Conservation (phyloP, 2,113 vertebrate species). For the Misgurnus anguillicaudatus region DNA sequence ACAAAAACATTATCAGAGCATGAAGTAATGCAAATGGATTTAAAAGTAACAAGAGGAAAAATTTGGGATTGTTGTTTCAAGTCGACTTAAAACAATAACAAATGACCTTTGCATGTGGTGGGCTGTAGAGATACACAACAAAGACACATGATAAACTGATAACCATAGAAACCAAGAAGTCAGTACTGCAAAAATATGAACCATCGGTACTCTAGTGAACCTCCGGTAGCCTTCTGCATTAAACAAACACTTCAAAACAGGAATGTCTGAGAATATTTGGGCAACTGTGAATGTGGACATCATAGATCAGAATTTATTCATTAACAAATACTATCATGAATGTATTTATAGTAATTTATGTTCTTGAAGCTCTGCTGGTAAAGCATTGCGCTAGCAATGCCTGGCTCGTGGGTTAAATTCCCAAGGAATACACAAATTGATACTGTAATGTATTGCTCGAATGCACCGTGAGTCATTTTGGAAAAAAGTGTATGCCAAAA, state of each 20-base stretch:
- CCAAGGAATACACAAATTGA: too few relatives aligned
- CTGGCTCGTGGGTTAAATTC: too few relatives aligned
- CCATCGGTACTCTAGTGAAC: not conserved
- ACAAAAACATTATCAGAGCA: not conserved
- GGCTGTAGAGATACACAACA: slow-evolving; percentile 8
- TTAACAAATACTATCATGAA: not conserved
- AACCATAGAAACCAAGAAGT: slow-evolving; percentile 8
- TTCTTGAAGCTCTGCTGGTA: too few relatives aligned
- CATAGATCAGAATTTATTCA: not conserved
- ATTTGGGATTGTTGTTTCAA: not conserved
- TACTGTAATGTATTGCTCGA: too few relatives aligned
- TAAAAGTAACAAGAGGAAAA: not conserved
- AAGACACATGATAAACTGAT: not conserved
- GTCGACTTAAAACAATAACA: slow-evolving; percentile 16
- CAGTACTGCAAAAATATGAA: not conserved
- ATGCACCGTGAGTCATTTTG: too few relatives aligned
- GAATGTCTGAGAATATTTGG: not conserved
- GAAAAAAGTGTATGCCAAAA: too few relatives aligned
- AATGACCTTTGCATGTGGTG: slow-evolving; percentile 28
- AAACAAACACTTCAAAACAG: not conserved
- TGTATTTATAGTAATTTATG: too few relatives aligned
- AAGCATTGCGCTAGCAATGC: too few relatives aligned
- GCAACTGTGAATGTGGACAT: not conserved
- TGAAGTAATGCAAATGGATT: not conserved
- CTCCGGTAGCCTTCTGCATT: not conserved